Evolutionary conservation across 2,888 invertebrate species (phyloP).

Genomic region (Anarsia innoxiella): DNA sequence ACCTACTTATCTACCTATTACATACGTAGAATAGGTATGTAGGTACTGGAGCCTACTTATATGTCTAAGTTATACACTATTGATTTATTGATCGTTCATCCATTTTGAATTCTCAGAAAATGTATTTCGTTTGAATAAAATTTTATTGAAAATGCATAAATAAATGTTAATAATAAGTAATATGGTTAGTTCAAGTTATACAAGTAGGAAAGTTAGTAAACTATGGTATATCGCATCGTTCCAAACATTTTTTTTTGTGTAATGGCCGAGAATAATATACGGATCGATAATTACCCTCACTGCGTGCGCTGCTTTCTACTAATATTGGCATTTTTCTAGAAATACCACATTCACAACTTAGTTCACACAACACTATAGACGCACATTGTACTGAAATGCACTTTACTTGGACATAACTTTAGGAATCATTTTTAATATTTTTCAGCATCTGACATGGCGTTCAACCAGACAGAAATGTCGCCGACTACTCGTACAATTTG

Average conservation of each 20-base stretch:
- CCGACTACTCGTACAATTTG: constrained; percentile 37
- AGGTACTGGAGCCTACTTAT: no score
- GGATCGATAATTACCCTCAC: constrained; percentile 70
- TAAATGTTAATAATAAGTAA: no score
- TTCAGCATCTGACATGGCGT: constrained; percentile 35
- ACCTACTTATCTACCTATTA: no score
- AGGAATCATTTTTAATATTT: constrained; percentile 19
- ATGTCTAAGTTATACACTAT: no score
- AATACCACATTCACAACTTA: constrained; percentile 25
- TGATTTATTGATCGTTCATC: no score
- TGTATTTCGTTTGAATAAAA: no score
- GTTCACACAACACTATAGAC: constrained; percentile 46
- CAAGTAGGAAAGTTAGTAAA: no score
- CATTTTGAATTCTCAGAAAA: no score
- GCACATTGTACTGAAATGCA: constrained; percentile 41
- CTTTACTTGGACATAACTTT: constrained; percentile 21
- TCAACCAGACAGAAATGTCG: constrained; percentile 49
- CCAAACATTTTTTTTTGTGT: constrained; percentile 14
- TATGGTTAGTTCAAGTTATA: no score
- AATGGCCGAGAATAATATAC: constrained; percentile 51
- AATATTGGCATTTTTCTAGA: constrained; percentile 56
- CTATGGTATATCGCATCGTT: no score
- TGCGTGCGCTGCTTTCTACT: constrained; percentile 49
- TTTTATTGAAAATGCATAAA: no score
- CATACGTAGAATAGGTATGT: no score